These are phyloP conservation scores for Trichonephila clavipes DNA, from an alignment of 1,140 invertebrate species.

Conservation along the genomic window DNA sequence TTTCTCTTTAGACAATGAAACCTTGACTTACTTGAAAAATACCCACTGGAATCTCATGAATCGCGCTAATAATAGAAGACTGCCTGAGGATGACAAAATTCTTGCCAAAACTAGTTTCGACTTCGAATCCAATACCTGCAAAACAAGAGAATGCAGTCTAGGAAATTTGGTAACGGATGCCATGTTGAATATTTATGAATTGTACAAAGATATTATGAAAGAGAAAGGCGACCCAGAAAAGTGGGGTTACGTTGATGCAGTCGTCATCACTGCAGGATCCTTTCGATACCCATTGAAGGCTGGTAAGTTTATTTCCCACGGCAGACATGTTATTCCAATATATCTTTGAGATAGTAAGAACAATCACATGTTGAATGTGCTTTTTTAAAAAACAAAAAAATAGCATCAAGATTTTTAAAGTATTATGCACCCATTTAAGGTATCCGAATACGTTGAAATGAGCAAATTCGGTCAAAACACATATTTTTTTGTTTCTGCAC, in stretches of 20 bases:
- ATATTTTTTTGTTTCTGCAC: no score
- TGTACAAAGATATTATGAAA: neutral
- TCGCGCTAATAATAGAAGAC: neutral
- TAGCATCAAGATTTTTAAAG: no score
- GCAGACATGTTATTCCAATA: no score
- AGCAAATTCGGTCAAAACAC: no score
- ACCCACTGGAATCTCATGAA: neutral
- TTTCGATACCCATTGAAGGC: conserved; percentile 23
- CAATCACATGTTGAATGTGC: no score
- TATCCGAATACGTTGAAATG: no score
- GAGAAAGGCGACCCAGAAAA: neutral
- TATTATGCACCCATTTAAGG: no score
- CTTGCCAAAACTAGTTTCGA: neutral
- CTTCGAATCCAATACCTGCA: conserved; percentile 37
- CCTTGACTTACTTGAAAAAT: neutral
- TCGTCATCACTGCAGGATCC: conserved; percentile 13
- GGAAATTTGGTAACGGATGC: conserved; percentile 62
- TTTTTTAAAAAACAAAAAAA: no score
- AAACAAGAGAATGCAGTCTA: conserved; percentile 35
- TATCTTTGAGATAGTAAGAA: no score
- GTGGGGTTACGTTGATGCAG: conserved; percentile 42
- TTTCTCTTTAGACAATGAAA: neutral
- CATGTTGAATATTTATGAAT: neutral
- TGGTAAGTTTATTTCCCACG: neutral
- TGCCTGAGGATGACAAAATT: neutral